Conservation (phyloP, 2,113 vertebrate genomes). For the Pseudolaguvia tuberculata region DNA sequence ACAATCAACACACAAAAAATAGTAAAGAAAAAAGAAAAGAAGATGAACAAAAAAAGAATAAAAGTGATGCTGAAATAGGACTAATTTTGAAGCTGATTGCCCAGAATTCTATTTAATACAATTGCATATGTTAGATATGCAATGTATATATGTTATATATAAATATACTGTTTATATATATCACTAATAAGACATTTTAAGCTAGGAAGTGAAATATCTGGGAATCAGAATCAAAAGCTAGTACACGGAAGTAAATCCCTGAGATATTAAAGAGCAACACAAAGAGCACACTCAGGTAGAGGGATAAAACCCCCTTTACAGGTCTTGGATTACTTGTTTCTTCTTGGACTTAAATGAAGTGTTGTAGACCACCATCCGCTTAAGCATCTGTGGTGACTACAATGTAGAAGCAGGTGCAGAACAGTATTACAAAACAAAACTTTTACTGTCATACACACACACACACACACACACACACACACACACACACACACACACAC, state of each 20-base stretch:
- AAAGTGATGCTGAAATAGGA: neutral
- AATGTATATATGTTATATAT: too few species aligned
- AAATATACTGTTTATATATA: too few species aligned
- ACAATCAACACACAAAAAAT: neutral
- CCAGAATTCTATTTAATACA: neutral
- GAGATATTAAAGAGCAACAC: conserved; percentile 8
- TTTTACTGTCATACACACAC: neutral
- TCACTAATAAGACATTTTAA: too few species aligned
- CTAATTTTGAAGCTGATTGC: neutral
- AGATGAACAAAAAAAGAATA: neutral
- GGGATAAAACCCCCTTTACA: neutral
- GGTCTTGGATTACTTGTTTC: conserved; percentile 75
- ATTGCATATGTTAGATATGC: neutral
- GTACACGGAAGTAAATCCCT: neutral
- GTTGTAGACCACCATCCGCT: conserved; percentile 98
- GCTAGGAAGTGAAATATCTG: neutral
- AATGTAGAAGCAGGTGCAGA: conserved; percentile 60
- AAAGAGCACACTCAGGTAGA: neutral
- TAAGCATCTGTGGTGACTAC: conserved; percentile 96
- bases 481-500: too few species aligned
- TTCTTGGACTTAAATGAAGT: conserved; percentile 86
- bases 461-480: too few species aligned
- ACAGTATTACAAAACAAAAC: conserved; percentile 25
- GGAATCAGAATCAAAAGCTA: conserved; percentile 2
- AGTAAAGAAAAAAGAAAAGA: neutral